Percentiles rank a stretch among this genome's conserved stretches.
phyloP scores from a whole-genome alignment of 2,797 vertebrate species.

The Gymnoscopelus microlampas region DNA sequence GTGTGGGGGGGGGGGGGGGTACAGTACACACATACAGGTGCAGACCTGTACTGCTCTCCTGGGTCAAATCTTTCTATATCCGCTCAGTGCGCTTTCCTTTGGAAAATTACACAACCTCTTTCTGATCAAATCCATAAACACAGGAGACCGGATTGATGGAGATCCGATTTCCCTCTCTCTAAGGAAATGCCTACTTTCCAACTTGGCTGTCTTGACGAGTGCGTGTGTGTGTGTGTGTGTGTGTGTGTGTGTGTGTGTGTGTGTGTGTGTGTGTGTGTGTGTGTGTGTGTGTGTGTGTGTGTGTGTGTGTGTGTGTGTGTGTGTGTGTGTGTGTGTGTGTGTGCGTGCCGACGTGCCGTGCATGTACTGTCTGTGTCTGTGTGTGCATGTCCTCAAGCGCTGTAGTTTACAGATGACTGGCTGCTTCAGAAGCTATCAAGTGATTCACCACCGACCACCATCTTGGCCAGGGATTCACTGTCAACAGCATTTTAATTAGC shows the following conservation, averaged over 20 bases:
- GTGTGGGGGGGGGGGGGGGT: neutral
- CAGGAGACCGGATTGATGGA: conserved; percentile 11
- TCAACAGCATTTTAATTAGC: conserved; percentile 40
- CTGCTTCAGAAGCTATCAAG: conserved; percentile 41
- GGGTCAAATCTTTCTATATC: conserved; percentile 26
- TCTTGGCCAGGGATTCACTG: conserved; percentile 14
- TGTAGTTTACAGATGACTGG: conserved; percentile 29
- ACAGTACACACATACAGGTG: conserved; percentile 37
- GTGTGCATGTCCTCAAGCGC: neutral
- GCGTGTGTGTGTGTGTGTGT: no score
- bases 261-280: no score
- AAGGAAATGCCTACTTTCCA: conserved; percentile 2
- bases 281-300: no score
- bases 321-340: neutral
- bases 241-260: no score
- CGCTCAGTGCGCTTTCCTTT: conserved; percentile 21
- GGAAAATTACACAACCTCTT: conserved; percentile 40
- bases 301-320: neutral
- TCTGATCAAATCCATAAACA: conserved; percentile 40
- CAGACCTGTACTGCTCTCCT: conserved; percentile 27
- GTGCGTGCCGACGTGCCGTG: conserved; percentile 2
- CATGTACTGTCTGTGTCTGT: no score
- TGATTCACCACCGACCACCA: conserved; percentile 11
- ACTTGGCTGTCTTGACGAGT: no score
- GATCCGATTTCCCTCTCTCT: neutral